Conservation (phyloP, 2,113 vertebrate genomes). For the Miniopterus natalensis region DNA sequence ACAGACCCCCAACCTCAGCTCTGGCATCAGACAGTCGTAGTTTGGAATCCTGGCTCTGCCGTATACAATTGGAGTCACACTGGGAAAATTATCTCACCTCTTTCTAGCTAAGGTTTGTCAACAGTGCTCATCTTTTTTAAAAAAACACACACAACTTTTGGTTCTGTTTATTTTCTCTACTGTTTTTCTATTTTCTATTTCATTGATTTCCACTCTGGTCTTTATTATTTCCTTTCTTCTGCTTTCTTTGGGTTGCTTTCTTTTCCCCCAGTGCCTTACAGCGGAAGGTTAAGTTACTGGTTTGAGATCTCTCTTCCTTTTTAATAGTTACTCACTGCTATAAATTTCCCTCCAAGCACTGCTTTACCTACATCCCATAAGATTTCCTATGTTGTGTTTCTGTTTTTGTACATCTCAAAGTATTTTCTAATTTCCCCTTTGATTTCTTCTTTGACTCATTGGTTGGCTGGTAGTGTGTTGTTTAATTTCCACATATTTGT, state of each 20-base stretch:
- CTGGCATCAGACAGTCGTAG: neutral
- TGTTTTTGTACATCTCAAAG: neutral
- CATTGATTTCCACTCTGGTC: neutral
- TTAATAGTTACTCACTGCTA: constrained; percentile 38
- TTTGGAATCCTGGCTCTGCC: neutral
- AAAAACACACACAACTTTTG: neutral
- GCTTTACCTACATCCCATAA: neutral
- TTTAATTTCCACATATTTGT: neutral
- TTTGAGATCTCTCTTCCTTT: neutral
- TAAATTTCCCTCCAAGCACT: neutral
- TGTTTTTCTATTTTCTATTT: neutral
- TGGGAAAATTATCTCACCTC: neutral
- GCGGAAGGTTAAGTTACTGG: neutral
- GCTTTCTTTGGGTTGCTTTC: neutral
- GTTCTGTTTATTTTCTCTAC: constrained; percentile 2
- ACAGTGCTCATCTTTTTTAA: neutral
- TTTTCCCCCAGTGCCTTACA: neutral
- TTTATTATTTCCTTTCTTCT: constrained; percentile 40
- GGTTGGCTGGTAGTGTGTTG: neutral
- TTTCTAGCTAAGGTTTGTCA: constrained; percentile 7
- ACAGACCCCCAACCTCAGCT: neutral
- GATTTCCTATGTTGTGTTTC: neutral
- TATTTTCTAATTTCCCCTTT: neutral
- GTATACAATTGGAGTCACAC: neutral
- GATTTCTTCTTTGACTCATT: neutral